These are phyloP conservation scores for Chrysemys picta DNA, from an alignment of 2,113 vertebrate species.

Conservation along the genomic window DNA sequence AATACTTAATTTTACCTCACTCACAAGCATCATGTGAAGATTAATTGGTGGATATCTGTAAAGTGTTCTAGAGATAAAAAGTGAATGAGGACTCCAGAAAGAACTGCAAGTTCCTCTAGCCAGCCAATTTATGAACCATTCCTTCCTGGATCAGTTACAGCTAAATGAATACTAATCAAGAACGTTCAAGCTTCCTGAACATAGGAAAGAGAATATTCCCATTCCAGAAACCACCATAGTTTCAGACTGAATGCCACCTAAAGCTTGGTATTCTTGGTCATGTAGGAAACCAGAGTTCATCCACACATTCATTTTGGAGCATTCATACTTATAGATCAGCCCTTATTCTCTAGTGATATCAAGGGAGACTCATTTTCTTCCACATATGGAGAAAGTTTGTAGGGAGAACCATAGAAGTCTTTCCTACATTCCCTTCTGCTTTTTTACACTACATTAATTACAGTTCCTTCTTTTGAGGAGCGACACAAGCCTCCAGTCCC, in stretches of 20 bases:
- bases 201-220: slow-evolving; percentile 42
- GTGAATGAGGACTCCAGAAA: slow-evolving; percentile 17
- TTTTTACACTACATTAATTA: slow-evolving; percentile 45
- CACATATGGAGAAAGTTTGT: slow-evolving; percentile 35
- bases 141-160: slow-evolving; percentile 25
- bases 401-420: slow-evolving; percentile 44
- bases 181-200: slow-evolving; percentile 49
- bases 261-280: not conserved
- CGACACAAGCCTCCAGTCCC: not conserved
- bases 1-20: slow-evolving; percentile 45
- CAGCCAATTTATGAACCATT: slow-evolving; percentile 20
- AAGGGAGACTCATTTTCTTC: slow-evolving; percentile 59
- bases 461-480: not conserved
- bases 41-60: slow-evolving; percentile 44
- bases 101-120: slow-evolving; percentile 22
- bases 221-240: slow-evolving; percentile 47
- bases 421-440: slow-evolving; percentile 32
- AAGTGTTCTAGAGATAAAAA: slow-evolving; percentile 64
- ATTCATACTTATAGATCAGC: slow-evolving; percentile 55
- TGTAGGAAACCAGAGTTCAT: slow-evolving; percentile 30
- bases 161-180: slow-evolving; percentile 64
- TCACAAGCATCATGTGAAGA: slow-evolving; percentile 19
- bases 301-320: slow-evolving; percentile 31
- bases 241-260: slow-evolving; percentile 41
- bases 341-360: slow-evolving; percentile 53